Percentiles rank a stretch among this genome's conserved stretches.
phyloP scores from a whole-genome alignment of 2,888 invertebrate genomes.

The Limenitis camilla region DNA sequence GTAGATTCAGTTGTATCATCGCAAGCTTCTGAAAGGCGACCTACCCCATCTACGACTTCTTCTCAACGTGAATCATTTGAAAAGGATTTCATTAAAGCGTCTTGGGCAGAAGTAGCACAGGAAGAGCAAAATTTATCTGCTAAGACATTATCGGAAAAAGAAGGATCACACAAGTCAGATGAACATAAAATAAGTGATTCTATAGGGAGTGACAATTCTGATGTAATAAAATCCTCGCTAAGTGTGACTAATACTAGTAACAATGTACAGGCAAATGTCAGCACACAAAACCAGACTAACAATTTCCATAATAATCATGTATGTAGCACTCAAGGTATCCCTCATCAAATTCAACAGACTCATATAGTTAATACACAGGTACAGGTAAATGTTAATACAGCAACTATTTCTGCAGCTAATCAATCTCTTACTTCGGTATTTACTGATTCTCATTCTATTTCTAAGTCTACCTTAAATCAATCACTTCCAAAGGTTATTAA shows the following conservation, averaged over 20 bases:
- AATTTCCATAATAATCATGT: conserved; percentile 21
- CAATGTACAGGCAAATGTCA: conserved; percentile 18
- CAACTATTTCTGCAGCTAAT: conserved; percentile 18
- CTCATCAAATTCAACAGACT: conserved; percentile 18
- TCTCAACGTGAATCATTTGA: conserved; percentile 65
- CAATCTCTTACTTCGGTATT: conserved; percentile 26
- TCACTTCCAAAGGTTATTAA: conserved; percentile 29
- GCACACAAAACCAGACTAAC: conserved; percentile 21
- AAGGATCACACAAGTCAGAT: conserved; percentile 34
- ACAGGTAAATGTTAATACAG: conserved; percentile 22
- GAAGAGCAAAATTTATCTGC: conserved; percentile 45
- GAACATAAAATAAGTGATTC: conserved; percentile 35
- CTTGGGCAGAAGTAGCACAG: conserved; percentile 67
- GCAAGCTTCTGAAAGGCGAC: conserved; percentile 68
- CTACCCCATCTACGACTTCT: conserved; percentile 49
- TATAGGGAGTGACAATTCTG: conserved; percentile 34
- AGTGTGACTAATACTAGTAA: conserved; percentile 13
- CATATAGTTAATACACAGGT: conserved; percentile 20
- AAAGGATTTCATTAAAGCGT: conserved; percentile 59
- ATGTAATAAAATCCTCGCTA: conserved; percentile 29
- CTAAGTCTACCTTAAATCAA: conserved; percentile 36
- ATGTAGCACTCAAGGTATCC: conserved; percentile 10
- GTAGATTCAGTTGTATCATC: conserved; percentile 40
- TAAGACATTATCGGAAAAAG: conserved; percentile 41
- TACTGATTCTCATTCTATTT: conserved; percentile 22